These are phyloP conservation scores for Polydrusus pterygomalis DNA, from an alignment of 2,888 invertebrate genomes.

Conservation along the genomic window DNA sequence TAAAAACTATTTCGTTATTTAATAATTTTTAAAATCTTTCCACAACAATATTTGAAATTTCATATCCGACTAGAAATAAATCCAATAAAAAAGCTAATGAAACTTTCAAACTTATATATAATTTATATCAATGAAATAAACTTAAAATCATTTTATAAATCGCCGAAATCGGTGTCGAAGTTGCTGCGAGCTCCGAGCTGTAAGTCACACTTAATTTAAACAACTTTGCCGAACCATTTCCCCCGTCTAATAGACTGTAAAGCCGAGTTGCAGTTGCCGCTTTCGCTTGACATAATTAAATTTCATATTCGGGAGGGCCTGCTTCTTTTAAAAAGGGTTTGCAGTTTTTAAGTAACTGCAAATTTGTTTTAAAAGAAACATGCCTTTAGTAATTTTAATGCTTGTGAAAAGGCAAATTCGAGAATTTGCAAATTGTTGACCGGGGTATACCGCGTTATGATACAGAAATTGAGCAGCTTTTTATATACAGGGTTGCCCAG, in stretches of 20 bases:
- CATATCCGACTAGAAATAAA: neutral
- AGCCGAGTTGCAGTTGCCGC: slow-evolving; percentile 16
- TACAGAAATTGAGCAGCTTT: too few relatives aligned
- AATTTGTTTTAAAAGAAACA: neutral
- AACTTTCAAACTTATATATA: slow-evolving; percentile 7
- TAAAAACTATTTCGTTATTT: too few relatives aligned
- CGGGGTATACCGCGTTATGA: too few relatives aligned
- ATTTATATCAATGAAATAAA: neutral
- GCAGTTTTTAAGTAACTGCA: slow-evolving; percentile 1
- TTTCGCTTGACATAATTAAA: slow-evolving; percentile 23
- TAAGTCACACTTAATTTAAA: slow-evolving; percentile 32
- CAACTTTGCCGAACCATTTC: slow-evolving; percentile 26
- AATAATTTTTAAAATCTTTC: too few relatives aligned
- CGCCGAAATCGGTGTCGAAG: slow-evolving; percentile 15
- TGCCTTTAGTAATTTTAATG: neutral
- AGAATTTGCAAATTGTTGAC: too few relatives aligned
- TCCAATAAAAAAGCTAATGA: neutral
- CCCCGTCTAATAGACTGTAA: slow-evolving; percentile 23
- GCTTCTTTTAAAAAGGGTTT: slow-evolving; percentile 18
- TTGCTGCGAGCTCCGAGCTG: slow-evolving; percentile 1
- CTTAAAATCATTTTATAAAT: slow-evolving; percentile 18
- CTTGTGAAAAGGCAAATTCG: too few relatives aligned
- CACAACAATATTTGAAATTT: too few relatives aligned
- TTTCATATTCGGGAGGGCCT: slow-evolving; percentile 10
- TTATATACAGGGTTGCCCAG: too few relatives aligned